Evolutionary conservation across 1,140 invertebrate genomes (phyloP).

Genomic region (Temnothorax longispinosus): DNA sequence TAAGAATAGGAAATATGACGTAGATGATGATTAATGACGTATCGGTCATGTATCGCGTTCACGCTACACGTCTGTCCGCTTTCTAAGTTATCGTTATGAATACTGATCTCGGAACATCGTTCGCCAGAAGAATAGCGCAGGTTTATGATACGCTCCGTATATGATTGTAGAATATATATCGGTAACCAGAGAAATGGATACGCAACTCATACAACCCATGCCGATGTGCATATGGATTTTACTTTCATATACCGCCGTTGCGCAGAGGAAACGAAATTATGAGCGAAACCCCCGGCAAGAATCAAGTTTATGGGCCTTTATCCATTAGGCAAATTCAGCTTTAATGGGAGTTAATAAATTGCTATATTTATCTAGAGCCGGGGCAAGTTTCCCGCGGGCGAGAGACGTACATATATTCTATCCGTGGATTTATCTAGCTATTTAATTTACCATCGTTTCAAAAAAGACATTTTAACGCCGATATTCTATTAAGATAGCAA

Average conservation of each 20-base stretch:
- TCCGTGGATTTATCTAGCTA: conserved; percentile 1
- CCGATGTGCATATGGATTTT: conserved; percentile 24
- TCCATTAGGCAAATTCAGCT: conserved; percentile 9
- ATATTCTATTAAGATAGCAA: conserved; percentile 55
- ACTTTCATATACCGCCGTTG: conserved; percentile 40
- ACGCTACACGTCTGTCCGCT: conserved; percentile 54
- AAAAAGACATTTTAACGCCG: neutral
- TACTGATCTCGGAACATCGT: conserved; percentile 44
- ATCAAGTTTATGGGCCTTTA: conserved; percentile 9
- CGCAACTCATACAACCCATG: neutral
- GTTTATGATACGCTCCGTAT: neutral
- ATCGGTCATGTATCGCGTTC: conserved; percentile 35
- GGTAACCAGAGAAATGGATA: conserved; percentile 34
- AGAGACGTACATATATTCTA: neutral
- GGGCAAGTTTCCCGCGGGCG: neutral
- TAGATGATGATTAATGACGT: conserved; percentile 51
- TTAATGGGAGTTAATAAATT: conserved; percentile 35
- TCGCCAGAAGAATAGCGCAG: conserved; percentile 23
- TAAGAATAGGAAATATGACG: conserved; percentile 36
- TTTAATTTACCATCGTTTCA: neutral
- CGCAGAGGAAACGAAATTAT: conserved; percentile 2
- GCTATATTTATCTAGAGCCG: neutral
- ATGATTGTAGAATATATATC: conserved; percentile 30
- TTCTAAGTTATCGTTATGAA: conserved; percentile 47
- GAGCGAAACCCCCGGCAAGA: neutral